phyloP scores from a whole-genome alignment of 1,140 invertebrate genomes.

The Nebria ingens region DNA sequence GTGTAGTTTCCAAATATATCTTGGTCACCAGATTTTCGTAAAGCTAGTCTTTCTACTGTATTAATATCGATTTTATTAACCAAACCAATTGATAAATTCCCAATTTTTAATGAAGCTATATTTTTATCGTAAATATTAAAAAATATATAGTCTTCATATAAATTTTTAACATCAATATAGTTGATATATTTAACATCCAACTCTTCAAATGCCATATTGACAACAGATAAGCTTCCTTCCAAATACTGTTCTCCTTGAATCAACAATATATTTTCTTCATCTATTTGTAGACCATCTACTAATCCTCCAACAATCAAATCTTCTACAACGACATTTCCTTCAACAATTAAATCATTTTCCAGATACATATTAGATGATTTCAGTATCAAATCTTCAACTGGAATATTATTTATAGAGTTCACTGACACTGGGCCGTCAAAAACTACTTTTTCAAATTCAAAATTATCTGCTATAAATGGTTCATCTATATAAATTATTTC shows the following conservation, averaged over 20 bases:
- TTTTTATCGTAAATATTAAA: not conserved
- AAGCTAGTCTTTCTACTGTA: conserved; percentile 24
- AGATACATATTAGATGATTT: conserved; percentile 13
- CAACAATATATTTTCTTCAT: conserved; percentile 20
- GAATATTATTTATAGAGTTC: conserved; percentile 21
- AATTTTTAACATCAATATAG: conserved; percentile 12
- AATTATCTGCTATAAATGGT: conserved; percentile 12
- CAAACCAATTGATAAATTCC: conserved; percentile 24
- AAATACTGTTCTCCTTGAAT: conserved; percentile 23
- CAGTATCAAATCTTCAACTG: not conserved
- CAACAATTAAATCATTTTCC: conserved; percentile 18
- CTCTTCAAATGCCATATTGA: conserved; percentile 14
- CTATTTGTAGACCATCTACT: conserved; percentile 21
- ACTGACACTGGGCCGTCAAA: conserved; percentile 17
- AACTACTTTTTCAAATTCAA: conserved; percentile 20
- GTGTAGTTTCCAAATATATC: conserved; percentile 19
- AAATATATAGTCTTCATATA: not conserved
- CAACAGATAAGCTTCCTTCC: conserved; percentile 14
- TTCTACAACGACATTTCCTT: conserved; percentile 20
- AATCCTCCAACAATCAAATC: conserved; percentile 17
- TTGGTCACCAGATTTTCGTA: conserved; percentile 24
- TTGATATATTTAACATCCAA: conserved; percentile 18
- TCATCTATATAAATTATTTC: conserved; percentile 22
- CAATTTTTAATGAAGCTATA: conserved; percentile 20
- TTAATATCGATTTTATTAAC: conserved; percentile 29